These are phyloP conservation scores for Dermochelys coriacea DNA, from an alignment of 2,797 vertebrate species.

Conservation along the genomic window DNA sequence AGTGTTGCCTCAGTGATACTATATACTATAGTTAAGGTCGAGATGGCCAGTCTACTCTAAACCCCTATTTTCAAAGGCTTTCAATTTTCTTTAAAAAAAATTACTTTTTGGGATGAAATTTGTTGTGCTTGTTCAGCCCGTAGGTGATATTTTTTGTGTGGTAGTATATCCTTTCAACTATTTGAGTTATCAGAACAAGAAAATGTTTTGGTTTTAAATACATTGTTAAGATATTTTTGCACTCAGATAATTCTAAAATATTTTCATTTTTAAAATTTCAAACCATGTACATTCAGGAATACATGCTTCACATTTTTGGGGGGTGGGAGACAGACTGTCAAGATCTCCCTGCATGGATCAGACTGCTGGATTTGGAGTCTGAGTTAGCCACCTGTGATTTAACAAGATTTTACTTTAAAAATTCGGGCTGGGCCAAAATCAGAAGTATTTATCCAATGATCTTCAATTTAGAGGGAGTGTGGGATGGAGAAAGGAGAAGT, in stretches of 20 bases:
- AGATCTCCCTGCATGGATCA: not conserved
- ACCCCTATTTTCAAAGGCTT: not conserved
- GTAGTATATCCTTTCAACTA: not conserved
- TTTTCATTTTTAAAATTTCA: not conserved
- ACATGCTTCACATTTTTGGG: not conserved
- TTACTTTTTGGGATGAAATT: conserved; percentile 20
- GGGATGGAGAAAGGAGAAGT: not conserved
- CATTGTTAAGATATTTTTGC: not conserved
- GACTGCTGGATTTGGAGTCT: not conserved
- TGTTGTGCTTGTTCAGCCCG: conserved; percentile 19
- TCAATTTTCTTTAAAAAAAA: conserved; percentile 16
- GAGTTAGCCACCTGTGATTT: not conserved
- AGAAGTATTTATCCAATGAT: not conserved
- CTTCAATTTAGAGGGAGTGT: not conserved
- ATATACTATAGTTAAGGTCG: conserved; percentile 35
- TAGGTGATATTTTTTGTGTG: not conserved
- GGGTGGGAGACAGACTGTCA: not conserved
- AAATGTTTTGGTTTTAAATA: not conserved
- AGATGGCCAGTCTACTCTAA: conserved; percentile 19
- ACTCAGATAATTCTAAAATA: not conserved
- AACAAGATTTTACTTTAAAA: not conserved
- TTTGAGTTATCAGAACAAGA: not conserved
- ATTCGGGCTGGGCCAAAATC: not conserved
- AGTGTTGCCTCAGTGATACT: conserved; percentile 1
- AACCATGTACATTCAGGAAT: not conserved